phyloP scores from a whole-genome alignment of 2,888 invertebrate genomes.

The Stenurella melanura region DNA sequence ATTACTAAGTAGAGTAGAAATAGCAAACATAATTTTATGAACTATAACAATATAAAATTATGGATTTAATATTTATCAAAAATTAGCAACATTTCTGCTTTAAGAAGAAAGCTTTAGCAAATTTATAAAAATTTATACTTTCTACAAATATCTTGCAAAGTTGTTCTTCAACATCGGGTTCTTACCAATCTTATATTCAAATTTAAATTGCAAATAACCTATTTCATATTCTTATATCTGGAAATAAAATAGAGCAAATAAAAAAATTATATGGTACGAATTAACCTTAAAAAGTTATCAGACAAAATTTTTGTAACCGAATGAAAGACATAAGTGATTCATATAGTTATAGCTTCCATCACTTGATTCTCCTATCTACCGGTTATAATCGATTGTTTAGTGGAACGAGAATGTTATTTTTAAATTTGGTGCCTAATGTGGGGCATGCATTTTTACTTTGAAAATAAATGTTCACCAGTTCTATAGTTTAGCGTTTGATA shows the following conservation, averaged over 20 bases:
- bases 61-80: not conserved
- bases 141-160: not conserved
- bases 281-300: no score
- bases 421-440: not conserved
- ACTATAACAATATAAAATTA: constrained; percentile 13
- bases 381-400: no score
- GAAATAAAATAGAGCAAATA: no score
- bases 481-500: not conserved
- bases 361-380: no score
- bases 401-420: no score
- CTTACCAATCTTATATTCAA: no score
- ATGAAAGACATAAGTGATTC: no score
- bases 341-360: no score
- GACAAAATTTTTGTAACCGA: no score
- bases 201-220: not conserved
- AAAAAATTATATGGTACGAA: no score
- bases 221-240: not conserved
- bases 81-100: not conserved
- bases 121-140: not conserved
- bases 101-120: not conserved
- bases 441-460: not conserved
- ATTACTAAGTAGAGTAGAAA: constrained; percentile 11
- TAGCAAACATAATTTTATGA: constrained; percentile 35
- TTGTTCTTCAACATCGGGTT: no score
- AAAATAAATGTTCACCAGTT: not conserved